phyloP scores from a whole-genome alignment of 2,888 invertebrate genomes.

The Aporophyla nigra region DNA sequence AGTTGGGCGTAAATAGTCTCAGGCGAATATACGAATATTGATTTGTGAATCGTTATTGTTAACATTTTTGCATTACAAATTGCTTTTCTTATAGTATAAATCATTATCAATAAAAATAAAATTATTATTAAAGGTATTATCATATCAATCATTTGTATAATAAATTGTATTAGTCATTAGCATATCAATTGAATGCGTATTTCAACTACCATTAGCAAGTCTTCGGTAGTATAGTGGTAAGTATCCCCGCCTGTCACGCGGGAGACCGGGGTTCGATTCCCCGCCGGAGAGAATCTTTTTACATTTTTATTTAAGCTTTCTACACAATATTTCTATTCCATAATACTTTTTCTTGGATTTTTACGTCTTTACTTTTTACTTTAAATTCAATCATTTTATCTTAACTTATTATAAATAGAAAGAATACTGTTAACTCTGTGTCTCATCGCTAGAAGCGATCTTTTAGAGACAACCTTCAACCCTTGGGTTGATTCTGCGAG shows the following conservation, averaged over 20 bases:
- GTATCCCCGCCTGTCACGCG: conserved; percentile 90
- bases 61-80: neutral
- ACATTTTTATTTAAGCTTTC: neutral
- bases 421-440: no score
- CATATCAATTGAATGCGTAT: rapidly evolving
- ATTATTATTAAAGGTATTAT: rapidly evolving
- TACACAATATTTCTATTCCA: neutral
- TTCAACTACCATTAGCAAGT: rapidly evolving
- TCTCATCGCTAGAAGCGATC: no score
- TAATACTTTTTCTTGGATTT: neutral
- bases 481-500: no score
- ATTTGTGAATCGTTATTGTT: neutral
- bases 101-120: rapidly evolving
- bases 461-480: no score
- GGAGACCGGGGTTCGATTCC: conserved; percentile 92
- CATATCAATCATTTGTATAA: no score
- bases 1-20: neutral
- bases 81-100: neutral
- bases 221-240: conserved; percentile 69
- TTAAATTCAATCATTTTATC: neutral
- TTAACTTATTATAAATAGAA: neutral
- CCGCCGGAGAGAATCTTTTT: conserved; percentile 84
- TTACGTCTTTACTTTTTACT: neutral
- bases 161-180: no score
- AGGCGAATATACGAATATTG: no score